Conservation (phyloP, 1,140 invertebrate species). For the Drosophila azteca region DNA sequence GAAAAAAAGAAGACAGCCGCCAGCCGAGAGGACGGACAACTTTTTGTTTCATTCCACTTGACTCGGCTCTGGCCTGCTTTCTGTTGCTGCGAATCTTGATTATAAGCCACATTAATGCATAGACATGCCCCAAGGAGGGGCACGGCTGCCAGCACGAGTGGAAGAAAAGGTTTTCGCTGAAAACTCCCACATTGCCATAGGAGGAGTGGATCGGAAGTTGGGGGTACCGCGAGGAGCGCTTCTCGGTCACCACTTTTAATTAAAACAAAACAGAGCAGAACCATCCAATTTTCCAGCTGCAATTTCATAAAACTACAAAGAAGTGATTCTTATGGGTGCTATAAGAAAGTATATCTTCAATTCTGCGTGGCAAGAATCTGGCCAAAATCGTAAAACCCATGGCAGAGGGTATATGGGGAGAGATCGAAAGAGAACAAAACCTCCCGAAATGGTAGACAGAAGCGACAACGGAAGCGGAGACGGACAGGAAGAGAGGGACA, state of each 20-base stretch:
- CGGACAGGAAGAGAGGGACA: conserved; percentile 20
- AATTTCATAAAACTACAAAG: no score
- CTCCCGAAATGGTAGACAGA: conserved; percentile 8
- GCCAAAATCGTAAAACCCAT: conserved; percentile 21
- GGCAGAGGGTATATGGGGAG: conserved; percentile 5
- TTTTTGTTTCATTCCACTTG: conserved; percentile 48
- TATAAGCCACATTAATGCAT: conserved; percentile 81
- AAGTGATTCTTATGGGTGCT: no score
- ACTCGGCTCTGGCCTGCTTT: conserved; percentile 23
- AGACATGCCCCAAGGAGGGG: conserved; percentile 62
- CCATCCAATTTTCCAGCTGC: conserved; percentile 1
- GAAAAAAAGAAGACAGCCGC: conserved; percentile 34
- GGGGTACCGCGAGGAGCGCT: conserved; percentile 19
- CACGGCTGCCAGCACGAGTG: background rate
- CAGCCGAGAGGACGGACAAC: conserved; percentile 49
- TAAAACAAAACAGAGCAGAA: conserved; percentile 70
- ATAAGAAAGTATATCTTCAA: no score
- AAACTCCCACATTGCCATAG: conserved; percentile 20
- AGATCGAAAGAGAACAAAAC: background rate
- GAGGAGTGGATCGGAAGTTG: conserved; percentile 3
- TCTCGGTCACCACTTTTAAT: conserved; percentile 77
- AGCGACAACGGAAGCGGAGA: conserved; percentile 26
- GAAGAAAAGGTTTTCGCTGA: conserved; percentile 49
- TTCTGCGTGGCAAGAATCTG: no score
- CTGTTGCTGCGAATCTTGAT: conserved; percentile 52